Evolutionary conservation across 2,113 vertebrate genomes (phyloP).

Genomic region (Eolophus roseicapilla): DNA sequence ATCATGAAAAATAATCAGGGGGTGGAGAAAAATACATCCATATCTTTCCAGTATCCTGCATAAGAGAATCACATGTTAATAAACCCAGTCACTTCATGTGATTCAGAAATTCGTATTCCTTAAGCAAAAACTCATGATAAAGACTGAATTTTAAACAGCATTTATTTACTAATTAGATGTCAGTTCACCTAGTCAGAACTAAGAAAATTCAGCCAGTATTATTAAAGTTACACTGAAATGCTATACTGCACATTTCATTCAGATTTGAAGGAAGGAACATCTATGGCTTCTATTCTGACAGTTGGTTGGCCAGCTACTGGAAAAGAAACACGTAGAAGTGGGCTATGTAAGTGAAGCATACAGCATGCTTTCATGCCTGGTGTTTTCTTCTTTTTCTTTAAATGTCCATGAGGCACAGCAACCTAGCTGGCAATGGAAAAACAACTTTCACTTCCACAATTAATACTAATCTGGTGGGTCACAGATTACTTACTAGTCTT

Average conservation of each 20-base stretch:
- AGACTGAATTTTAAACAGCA: not conserved
- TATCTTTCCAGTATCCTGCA: constrained; percentile 34
- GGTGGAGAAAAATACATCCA: not conserved
- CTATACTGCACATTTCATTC: not conserved
- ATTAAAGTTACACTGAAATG: not conserved
- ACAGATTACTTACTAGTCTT: not conserved
- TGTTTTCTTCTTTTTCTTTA: not conserved
- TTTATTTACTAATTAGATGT: not conserved
- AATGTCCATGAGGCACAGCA: not conserved
- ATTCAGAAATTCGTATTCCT: not conserved
- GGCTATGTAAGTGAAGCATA: not conserved
- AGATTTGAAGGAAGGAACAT: not conserved
- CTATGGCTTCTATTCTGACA: not conserved
- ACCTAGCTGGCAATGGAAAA: not conserved
- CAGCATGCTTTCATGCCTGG: not conserved
- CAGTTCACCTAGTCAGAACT: not conserved
- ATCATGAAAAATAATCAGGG: not conserved
- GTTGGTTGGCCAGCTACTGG: not conserved
- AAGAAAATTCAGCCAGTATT: not conserved
- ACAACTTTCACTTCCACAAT: not conserved
- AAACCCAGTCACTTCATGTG: not conserved
- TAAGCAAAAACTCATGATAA: not conserved
- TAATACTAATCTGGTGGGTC: not conserved
- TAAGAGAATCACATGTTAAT: constrained; percentile 22
- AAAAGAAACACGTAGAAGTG: not conserved